Conservation (phyloP, 1,140 invertebrate genomes). For the Aplysia californica region DNA sequence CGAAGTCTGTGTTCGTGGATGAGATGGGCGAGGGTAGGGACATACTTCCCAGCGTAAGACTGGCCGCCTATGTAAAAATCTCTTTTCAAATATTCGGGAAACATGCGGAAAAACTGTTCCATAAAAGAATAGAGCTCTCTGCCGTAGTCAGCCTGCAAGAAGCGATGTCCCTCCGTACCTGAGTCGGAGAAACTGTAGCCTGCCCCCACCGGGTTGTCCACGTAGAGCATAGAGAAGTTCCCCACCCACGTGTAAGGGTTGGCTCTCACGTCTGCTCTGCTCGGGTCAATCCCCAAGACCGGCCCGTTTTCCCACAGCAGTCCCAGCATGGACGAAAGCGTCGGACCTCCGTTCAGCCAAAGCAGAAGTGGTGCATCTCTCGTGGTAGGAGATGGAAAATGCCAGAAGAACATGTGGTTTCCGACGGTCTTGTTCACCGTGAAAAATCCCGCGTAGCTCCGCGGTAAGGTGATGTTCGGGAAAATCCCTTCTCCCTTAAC, state of each 20-base stretch:
- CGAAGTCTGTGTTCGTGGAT: slow-evolving; percentile 74
- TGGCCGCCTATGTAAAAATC: slow-evolving; percentile 67
- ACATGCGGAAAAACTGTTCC: slow-evolving; percentile 66
- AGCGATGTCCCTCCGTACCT: slow-evolving; percentile 56
- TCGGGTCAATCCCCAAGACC: background rate
- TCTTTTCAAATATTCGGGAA: slow-evolving; percentile 55
- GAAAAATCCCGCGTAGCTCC: slow-evolving; percentile 74
- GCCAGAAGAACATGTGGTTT: slow-evolving; percentile 90
- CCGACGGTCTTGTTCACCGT: slow-evolving; percentile 80
- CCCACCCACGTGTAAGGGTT: slow-evolving; percentile 75
- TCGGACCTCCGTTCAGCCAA: slow-evolving; percentile 87
- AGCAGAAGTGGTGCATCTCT: slow-evolving; percentile 75
- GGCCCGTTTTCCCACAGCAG: slow-evolving; percentile 86
- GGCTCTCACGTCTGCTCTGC: too few species aligned
- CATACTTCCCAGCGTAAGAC: slow-evolving; percentile 73
- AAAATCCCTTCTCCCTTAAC: background rate
- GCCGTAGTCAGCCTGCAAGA: slow-evolving; percentile 64
- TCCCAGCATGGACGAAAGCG: slow-evolving; percentile 80
- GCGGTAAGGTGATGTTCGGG: background rate
- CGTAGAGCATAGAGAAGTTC: slow-evolving; percentile 82
- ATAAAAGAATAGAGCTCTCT: slow-evolving; percentile 59
- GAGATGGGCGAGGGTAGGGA: slow-evolving; percentile 80
- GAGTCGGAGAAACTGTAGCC: slow-evolving; percentile 61
- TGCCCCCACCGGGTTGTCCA: slow-evolving; percentile 83
- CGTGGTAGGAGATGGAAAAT: slow-evolving; percentile 76